Evolutionary conservation across 2,113 vertebrate genomes (phyloP).

Genomic region (Octodon degus): DNA sequence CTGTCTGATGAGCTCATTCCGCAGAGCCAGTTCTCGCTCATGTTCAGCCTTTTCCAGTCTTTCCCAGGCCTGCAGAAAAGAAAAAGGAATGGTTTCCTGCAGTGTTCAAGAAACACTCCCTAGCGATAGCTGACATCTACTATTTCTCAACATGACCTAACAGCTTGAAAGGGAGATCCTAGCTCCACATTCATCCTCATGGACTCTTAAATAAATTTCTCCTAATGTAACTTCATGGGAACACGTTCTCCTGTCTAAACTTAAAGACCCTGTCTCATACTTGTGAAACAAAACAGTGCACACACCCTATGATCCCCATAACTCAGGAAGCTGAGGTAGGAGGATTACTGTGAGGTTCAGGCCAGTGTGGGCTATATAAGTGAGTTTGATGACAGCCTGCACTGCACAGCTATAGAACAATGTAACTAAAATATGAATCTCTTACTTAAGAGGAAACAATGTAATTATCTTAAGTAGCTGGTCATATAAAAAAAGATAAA

Average conservation of each 20-base stretch:
- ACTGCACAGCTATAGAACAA: not conserved
- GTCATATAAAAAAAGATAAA: conserved; percentile 24
- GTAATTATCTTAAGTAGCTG: conserved; percentile 29
- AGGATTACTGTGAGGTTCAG: not conserved
- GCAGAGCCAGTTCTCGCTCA: conserved; percentile 96
- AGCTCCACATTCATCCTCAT: not conserved
- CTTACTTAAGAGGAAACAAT: conserved; percentile 40
- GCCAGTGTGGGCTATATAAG: not conserved
- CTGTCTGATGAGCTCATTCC: conserved; percentile 97
- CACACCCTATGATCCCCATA: not conserved
- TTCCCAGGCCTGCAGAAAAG: conserved; percentile 93
- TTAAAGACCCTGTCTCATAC: not conserved
- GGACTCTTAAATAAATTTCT: not conserved
- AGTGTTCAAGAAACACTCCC: not conserved
- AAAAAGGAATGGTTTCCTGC: not conserved
- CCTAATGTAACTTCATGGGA: not conserved
- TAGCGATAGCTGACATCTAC: conserved; percentile 54
- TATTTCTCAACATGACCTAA: conserved; percentile 20
- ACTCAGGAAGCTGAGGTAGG: not conserved
- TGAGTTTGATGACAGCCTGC: not conserved
- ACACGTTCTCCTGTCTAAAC: not conserved
- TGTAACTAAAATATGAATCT: conserved; percentile 34
- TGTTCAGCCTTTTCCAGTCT: conserved; percentile 99
- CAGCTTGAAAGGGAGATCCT: not conserved
- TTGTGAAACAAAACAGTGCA: conserved; percentile 24